These are phyloP conservation scores for Thymelicus acteon DNA, from an alignment of 2,888 invertebrate genomes.

Conservation along the genomic window DNA sequence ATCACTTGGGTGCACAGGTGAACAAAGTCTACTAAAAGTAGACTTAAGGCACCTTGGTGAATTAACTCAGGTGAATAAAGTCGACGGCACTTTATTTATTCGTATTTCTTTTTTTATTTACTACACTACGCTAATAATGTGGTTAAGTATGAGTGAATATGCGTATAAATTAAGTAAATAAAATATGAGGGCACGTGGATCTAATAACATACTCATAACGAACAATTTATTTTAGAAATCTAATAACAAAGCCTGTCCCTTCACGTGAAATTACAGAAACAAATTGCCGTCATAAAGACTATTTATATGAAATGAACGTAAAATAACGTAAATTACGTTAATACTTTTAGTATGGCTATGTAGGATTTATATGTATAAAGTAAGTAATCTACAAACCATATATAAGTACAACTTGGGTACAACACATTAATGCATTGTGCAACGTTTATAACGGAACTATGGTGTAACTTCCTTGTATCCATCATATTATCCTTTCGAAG, in stretches of 20 bases:
- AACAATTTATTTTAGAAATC: conserved; percentile 24
- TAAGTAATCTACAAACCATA: too few species aligned
- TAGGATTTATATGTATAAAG: neutral
- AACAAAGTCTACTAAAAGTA: too few species aligned
- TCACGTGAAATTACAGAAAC: conserved; percentile 22
- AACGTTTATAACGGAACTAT: too few species aligned
- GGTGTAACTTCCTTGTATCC: too few species aligned
- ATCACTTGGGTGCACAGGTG: too few species aligned
- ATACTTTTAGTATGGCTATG: neutral
- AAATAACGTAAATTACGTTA: conserved; percentile 16
- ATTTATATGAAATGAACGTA: conserved; percentile 24
- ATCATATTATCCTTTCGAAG: too few species aligned
- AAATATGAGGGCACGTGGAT: conserved; percentile 18
- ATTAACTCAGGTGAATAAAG: too few species aligned
- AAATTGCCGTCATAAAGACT: conserved; percentile 28
- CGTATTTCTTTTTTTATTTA: neutral
- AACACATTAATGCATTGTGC: too few species aligned
- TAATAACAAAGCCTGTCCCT: conserved; percentile 27
- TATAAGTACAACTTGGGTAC: too few species aligned
- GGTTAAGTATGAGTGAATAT: neutral
- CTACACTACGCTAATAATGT: neutral
- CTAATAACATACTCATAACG: conserved; percentile 21
- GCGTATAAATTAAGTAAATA: neutral
- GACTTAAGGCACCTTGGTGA: too few species aligned
- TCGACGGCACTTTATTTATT: too few species aligned